Evolutionary conservation across 2,113 vertebrate genomes (phyloP).

Genomic region (Hepsetus odoe): DNA sequence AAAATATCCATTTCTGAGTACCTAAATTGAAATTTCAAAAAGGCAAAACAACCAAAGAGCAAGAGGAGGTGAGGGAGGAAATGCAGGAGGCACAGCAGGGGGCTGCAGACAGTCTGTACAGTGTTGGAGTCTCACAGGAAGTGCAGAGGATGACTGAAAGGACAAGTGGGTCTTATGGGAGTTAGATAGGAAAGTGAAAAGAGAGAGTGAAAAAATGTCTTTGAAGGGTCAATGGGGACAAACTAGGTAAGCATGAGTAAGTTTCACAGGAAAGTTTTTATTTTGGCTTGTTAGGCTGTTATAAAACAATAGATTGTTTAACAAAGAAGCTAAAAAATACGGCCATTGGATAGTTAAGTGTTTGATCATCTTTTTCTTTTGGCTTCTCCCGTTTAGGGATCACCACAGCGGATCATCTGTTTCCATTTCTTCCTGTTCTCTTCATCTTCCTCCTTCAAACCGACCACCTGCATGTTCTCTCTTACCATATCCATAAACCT

Average conservation of each 20-base stretch:
- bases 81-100: neutral
- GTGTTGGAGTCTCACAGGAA: neutral
- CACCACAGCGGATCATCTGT: too few relatives aligned
- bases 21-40: conserved; percentile 12
- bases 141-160: neutral
- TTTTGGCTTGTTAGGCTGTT: too few relatives aligned
- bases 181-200: neutral
- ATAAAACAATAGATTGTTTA: too few relatives aligned
- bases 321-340: too few relatives aligned
- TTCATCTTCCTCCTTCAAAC: too few relatives aligned
- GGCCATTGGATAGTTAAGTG: too few relatives aligned
- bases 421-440: too few relatives aligned
- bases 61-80: neutral
- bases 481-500: too few relatives aligned
- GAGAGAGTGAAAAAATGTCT: neutral
- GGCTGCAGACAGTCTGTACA: neutral
- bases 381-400: too few relatives aligned
- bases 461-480: too few relatives aligned
- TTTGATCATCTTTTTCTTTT: too few relatives aligned
- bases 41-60: neutral
- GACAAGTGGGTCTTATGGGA: neutral
- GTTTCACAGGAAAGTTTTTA: too few relatives aligned
- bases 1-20: conserved; percentile 10
- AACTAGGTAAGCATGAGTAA: neutral
- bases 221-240: neutral